A percentile compares a stretch with the other conserved stretches of the same genome.
These are phyloP conservation scores for Thalassarche chlororhynchos DNA, from an alignment of 2,113 vertebrate species.

Conservation along the genomic window DNA sequence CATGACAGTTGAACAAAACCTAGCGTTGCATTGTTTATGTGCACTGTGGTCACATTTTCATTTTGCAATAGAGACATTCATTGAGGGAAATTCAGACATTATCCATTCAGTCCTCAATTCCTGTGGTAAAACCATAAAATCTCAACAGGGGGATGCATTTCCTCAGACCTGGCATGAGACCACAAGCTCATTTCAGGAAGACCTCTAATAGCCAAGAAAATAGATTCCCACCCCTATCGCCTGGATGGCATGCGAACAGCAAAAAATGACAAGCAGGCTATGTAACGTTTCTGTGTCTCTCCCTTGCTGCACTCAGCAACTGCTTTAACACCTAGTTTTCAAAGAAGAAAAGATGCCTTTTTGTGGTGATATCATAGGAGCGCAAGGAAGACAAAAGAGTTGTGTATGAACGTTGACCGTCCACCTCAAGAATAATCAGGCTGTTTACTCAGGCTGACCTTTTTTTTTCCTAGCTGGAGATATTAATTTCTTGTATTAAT, in stretches of 20 bases:
- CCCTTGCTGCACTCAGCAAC: neutral
- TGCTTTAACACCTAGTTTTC: neutral
- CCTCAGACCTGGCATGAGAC: neutral
- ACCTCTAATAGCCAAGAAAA: neutral
- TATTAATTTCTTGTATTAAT: constrained; percentile 25
- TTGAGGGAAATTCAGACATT: neutral
- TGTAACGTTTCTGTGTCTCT: neutral
- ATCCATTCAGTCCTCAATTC: neutral
- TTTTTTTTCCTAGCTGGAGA: neutral
- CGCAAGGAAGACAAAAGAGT: neutral
- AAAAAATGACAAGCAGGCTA: neutral
- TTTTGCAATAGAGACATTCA: neutral
- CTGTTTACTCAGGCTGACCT: neutral
- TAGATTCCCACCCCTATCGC: neutral
- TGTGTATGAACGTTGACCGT: neutral
- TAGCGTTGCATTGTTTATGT: neutral
- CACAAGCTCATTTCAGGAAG: neutral
- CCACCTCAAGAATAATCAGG: neutral
- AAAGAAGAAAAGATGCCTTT: neutral
- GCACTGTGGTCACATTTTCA: neutral
- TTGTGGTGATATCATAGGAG: neutral
- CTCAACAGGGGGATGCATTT: neutral
- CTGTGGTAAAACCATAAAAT: neutral
- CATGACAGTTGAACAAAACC: neutral
- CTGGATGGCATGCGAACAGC: neutral